Evolutionary conservation across 2,113 vertebrate species (phyloP).

Genomic region (Acrocephalus kingi): DNA sequence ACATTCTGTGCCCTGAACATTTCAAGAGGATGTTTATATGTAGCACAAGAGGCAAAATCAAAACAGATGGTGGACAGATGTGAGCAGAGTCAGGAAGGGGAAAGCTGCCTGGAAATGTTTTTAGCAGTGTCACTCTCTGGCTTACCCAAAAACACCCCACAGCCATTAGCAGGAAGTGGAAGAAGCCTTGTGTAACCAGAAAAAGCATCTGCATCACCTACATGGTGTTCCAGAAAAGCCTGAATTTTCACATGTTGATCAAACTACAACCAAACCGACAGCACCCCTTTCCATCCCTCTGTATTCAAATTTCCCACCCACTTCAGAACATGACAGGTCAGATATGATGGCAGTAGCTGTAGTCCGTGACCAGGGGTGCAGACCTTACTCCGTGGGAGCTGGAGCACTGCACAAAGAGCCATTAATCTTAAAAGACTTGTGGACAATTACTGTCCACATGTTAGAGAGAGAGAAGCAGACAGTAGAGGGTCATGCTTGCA

Average conservation of each 20-base stretch:
- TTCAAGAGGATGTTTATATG: conserved; percentile 11
- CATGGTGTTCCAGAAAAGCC: not conserved
- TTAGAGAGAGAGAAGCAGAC: not conserved
- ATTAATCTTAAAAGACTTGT: not conserved
- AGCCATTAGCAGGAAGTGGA: not conserved
- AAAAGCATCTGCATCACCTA: not conserved
- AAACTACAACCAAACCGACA: not conserved
- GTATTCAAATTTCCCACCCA: not conserved
- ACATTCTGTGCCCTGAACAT: not conserved
- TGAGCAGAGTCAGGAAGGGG: not conserved
- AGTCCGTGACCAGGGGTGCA: fast-evolving
- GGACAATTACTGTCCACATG: not conserved
- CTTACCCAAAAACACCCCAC: not conserved
- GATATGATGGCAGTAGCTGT: not conserved
- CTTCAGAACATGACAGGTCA: not conserved
- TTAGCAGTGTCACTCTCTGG: not conserved
- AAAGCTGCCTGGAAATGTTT: not conserved
- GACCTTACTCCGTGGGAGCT: not conserved
- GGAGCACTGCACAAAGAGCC: not conserved
- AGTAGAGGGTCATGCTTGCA: not conserved
- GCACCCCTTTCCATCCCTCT: not conserved
- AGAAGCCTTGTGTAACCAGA: not conserved
- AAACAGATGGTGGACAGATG: conserved; percentile 37
- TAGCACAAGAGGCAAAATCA: not conserved
- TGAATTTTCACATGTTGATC: not conserved